Percentiles rank a stretch among this genome's conserved stretches.
These are phyloP conservation scores for Phalacrocorax pelagicus DNA, from an alignment of 2,113 vertebrate species.

Conservation along the genomic window DNA sequence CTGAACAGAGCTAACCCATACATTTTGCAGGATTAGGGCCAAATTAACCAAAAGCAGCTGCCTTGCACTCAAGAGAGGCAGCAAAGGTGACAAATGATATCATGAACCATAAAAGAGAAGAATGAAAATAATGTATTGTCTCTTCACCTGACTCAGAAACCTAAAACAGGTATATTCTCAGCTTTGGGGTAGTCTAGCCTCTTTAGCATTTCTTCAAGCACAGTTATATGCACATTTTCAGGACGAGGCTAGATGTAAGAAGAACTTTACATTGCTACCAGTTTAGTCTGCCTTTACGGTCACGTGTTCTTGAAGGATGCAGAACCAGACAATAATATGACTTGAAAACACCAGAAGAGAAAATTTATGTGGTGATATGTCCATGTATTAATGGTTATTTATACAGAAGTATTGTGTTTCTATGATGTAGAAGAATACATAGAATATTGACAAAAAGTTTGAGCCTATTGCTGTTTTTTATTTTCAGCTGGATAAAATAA, in stretches of 20 bases:
- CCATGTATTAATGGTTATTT: neutral
- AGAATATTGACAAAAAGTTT: neutral
- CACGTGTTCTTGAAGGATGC: neutral
- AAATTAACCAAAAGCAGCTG: conserved; percentile 13
- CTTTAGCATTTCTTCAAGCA: neutral
- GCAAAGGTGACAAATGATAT: neutral
- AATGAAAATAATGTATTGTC: neutral
- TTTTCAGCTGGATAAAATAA: conserved; percentile 5
- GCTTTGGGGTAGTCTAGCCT: neutral
- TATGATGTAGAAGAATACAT: neutral
- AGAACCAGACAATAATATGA: neutral
- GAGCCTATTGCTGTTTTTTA: neutral
- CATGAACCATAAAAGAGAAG: neutral
- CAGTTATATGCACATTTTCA: neutral
- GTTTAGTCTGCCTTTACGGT: neutral
- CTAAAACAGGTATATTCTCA: neutral
- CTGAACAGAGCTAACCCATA: neutral
- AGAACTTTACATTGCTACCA: neutral
- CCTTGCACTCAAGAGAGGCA: neutral
- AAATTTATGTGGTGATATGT: neutral
- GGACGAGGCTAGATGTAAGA: neutral
- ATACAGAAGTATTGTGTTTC: neutral
- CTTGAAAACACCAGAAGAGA: neutral
- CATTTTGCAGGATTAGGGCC: neutral
- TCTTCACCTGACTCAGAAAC: neutral